Evolutionary conservation across 2,113 vertebrate genomes (phyloP), one percentile per base, ranked within the genome.

Genomic region (Grammomys dolichurus): DNA sequence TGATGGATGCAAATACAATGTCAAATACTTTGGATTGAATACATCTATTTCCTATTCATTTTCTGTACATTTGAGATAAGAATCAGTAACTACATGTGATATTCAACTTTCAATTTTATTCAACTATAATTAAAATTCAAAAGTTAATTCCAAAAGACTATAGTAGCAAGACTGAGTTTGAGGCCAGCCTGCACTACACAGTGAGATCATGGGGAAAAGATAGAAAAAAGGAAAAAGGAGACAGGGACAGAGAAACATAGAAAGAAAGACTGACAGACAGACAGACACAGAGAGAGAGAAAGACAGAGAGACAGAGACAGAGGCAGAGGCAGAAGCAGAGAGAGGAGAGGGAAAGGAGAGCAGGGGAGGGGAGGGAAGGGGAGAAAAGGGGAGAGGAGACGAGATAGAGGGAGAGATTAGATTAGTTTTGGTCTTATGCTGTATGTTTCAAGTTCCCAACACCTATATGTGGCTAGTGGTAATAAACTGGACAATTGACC

Each of bases 121-220:
- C 73, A 95, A 91, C 76, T 9, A 82, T 14, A 63, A 7, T 46
- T 22, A 80, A 97, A 95, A 93, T n/a, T 92, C 40, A 96, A 96
- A 92, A 77, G 9, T 89, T 89, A 36, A 28, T 48, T 36, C 17
- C 4, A 24, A 16, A 48, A 60, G n/a, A 5, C 17, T 13, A 43
- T 33, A 12, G 26, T 51, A 87, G 17, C 3, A n/a, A 7, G 48
- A 70, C 5, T 87, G 10, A 54, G 9, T 40, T 69, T 51, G 46
- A 51, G 5, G 12, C 11, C 31, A 51, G 2, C 19, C 65, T 69
- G 6, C 9, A 6, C 1, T 84, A 43, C 8, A 63, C 58, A 84
- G 13, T 63, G 28, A 87, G 17, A 51, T 69, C 5, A 69, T 20
- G 40, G 9, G 3, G 11, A 7, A 80, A 56, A 56, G 48, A 54